A percentile compares a stretch with the other conserved stretches of the same genome.
These are phyloP conservation scores for Rhinichthys osculus DNA, from an alignment of 2,797 vertebrate species.

Conservation along the genomic window DNA sequence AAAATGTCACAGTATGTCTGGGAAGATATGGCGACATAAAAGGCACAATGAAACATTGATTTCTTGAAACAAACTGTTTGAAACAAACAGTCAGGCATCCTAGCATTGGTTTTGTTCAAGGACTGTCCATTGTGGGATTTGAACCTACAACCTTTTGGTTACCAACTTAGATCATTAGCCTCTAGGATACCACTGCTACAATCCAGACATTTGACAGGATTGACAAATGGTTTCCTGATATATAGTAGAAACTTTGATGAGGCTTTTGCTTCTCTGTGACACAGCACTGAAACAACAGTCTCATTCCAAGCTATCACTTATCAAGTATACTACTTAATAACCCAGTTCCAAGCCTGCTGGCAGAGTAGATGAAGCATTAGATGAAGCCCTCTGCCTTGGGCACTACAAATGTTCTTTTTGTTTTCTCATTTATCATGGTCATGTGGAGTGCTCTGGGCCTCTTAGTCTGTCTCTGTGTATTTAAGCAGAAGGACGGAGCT, in stretches of 20 bases:
- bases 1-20: background rate
- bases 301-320: slow-evolving; percentile 8
- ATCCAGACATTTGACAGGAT: background rate
- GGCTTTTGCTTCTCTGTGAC: background rate
- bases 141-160: slow-evolving; percentile 7
- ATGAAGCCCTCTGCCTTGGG: slow-evolving; percentile 19
- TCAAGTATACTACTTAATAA: slow-evolving; percentile 8
- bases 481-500: slow-evolving; percentile 26
- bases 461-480: slow-evolving; percentile 27
- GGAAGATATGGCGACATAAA: background rate
- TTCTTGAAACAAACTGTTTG: background rate
- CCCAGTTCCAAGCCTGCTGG: slow-evolving; percentile 30
- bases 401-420: slow-evolving; percentile 40
- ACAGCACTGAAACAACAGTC: slow-evolving; percentile 26
- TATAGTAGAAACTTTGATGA: background rate
- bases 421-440: slow-evolving; percentile 44
- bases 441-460: slow-evolving; percentile 35
- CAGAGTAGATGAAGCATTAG: slow-evolving; percentile 27
- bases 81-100: background rate
- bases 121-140: background rate
- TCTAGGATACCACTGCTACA: background rate
- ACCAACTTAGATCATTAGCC: background rate
- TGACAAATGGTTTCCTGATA: background rate
- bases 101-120: background rate
- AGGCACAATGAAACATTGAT: background rate